Conservation (phyloP, 2,113 vertebrate species). For the Empidonax traillii region DNA sequence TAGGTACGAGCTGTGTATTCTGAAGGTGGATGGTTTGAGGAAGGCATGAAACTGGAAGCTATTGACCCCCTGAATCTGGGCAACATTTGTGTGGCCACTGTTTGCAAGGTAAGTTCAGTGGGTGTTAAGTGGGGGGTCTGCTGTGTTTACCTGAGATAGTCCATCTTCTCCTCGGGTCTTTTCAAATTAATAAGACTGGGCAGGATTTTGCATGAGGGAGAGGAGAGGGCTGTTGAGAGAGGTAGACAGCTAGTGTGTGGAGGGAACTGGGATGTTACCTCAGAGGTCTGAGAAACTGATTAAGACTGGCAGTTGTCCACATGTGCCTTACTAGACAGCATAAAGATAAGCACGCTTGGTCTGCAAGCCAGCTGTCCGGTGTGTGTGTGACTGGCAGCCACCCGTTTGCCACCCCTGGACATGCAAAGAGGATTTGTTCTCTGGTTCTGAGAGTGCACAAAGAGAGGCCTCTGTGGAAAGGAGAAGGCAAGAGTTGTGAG, state of each 20-base stretch:
- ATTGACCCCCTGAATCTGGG: slow-evolving; percentile 94
- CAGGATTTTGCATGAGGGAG: not conserved
- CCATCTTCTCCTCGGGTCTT: not conserved
- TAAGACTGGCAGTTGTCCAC: not conserved
- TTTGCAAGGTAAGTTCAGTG: slow-evolving; percentile 84
- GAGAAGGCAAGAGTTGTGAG: not conserved
- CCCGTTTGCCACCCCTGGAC: not conserved
- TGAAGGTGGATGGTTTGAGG: slow-evolving; percentile 87
- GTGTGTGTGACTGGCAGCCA: not conserved
- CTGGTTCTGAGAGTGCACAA: not conserved
- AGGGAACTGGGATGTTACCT: not conserved
- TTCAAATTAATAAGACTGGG: not conserved
- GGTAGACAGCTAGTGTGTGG: not conserved
- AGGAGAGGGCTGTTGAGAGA: not conserved
- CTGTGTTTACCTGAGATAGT: not conserved
- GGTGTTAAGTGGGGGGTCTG: not conserved
- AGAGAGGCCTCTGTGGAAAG: not conserved
- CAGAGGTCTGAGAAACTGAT: not conserved
- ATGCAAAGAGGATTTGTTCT: not conserved
- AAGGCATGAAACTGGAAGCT: slow-evolving; percentile 95
- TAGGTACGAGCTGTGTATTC: slow-evolving; percentile 92
- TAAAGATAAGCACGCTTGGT: not conserved
- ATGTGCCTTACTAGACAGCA: not conserved
- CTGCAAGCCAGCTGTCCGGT: not conserved
- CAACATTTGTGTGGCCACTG: slow-evolving; percentile 95